Base-by-base conservation (phyloP, 1,140 invertebrate species). In the Maconellicoccus hirsutus region DNA sequence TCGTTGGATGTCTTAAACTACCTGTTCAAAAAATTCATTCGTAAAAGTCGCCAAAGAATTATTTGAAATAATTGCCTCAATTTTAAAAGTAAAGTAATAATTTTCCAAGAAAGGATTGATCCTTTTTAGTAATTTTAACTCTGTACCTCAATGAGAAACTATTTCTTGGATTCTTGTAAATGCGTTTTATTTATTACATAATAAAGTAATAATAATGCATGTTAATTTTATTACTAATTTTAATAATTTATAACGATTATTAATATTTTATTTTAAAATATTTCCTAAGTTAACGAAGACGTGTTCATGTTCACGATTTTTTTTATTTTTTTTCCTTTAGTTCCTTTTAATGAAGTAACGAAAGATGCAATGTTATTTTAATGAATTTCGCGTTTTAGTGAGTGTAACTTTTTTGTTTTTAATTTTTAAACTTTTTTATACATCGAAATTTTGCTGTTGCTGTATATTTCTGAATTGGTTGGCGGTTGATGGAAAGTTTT, bases 141-240 rank as follows among this genome's bases (percentile, higher is more conserved):
- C 29, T 33, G 29, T 33, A 33, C 12, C 12, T 33, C 12, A 6
- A 33, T 33, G 10, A 52, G n/a, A 52, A 52, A 52, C n/a, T 6
- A 33, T 52, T 6, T 52, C 16, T 52, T 52, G n/a, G 6, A 12
- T 33, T 6, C 29, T 33, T 33, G 29, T 33, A 33, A 33, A 33
- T 33, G 29, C 29, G 12, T 33, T 33, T 6, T 3, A 52, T 52
- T 16, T 4, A 52, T 52, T 52, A 52, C 42, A 52, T 52, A 52
- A 52, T 52, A 52, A 52, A 52, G 10, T 52, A 52, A 52, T 52
- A 19, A 38, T 52, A 52, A 52, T 19, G 42, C 42, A 52, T 52
- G 42, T 52, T 52, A 52, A 52, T 52, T 33, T 52, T 52, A 52
- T 52, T 19, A 52, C n/a, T 52, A 52, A 52, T 52, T 52, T 52